Conservation (phyloP, 2,113 vertebrate genomes). For the Hirundichthys speculiger region DNA sequence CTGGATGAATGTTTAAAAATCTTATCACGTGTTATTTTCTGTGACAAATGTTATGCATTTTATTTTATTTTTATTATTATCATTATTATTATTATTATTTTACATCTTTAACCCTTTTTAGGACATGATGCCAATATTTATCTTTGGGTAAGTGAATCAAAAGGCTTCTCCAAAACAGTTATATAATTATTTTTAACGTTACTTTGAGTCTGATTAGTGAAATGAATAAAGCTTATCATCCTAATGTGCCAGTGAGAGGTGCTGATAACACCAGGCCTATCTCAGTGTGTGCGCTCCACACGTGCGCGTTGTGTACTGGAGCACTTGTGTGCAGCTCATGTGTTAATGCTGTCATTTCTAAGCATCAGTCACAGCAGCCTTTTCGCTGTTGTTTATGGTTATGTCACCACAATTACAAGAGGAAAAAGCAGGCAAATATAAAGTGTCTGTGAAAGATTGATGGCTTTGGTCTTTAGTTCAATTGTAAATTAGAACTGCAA, state of each 20-base stretch:
- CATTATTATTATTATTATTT: too few species aligned
- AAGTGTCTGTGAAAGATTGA: constrained; percentile 96
- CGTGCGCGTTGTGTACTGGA: constrained; percentile 13
- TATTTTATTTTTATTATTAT: too few species aligned
- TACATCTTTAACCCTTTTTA: too few species aligned
- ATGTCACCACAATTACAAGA: constrained; percentile 93
- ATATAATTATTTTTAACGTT: neutral
- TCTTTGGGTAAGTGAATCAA: too few species aligned
- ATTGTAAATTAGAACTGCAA: constrained; percentile 99
- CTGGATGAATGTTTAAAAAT: too few species aligned
- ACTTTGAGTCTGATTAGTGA: neutral
- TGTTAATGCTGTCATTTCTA: constrained; percentile 74
- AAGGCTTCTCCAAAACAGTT: neutral
- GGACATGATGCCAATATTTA: too few species aligned
- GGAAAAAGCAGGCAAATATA: constrained; percentile 70
- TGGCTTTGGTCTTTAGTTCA: constrained; percentile 99
- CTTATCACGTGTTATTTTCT: too few species aligned
- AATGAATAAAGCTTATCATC: constrained; percentile 4
- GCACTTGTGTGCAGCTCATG: constrained; percentile 63
- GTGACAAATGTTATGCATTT: too few species aligned
- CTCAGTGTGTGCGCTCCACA: constrained; percentile 10
- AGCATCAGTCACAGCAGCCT: constrained; percentile 81
- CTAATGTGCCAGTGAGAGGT: constrained; percentile 1
- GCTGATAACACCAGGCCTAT: neutral
- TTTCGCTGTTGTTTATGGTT: constrained; percentile 85